These are phyloP conservation scores for Rhagoletis pomonella DNA, from an alignment of 1,140 invertebrate species.

Conservation along the genomic window DNA sequence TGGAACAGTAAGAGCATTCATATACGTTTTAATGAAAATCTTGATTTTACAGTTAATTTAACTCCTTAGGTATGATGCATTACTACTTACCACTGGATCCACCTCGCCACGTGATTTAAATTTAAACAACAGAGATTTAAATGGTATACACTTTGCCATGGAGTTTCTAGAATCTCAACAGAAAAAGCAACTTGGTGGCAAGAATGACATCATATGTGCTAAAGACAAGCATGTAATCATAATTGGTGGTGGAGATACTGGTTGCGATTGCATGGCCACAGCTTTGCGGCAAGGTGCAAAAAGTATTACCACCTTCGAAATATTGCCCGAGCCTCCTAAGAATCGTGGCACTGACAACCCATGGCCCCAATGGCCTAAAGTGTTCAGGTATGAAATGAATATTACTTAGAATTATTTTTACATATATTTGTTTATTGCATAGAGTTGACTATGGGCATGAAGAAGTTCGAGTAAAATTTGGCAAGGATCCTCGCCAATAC, in stretches of 20 bases:
- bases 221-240: constrained; percentile 97
- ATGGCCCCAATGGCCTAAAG: constrained; percentile 98
- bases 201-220: constrained; percentile 80
- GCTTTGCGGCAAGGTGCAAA: constrained; percentile 97
- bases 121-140: constrained; percentile 87
- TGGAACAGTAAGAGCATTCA: constrained; percentile 75
- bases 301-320: constrained; percentile 97
- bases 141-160: constrained; percentile 97
- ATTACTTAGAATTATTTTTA: background rate
- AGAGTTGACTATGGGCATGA: constrained; percentile 99
- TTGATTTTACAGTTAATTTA: constrained; percentile 28
- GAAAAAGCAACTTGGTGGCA: constrained; percentile 90
- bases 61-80: constrained; percentile 83
- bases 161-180: constrained; percentile 98
- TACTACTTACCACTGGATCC: constrained; percentile 93
- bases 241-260: constrained; percentile 99
- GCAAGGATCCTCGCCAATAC: constrained; percentile 95
- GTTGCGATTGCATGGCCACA: constrained; percentile 99
- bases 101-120: constrained; percentile 96
- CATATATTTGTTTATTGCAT: constrained; percentile 31
- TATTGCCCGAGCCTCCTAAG: constrained; percentile 92
- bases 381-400: constrained; percentile 81
- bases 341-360: constrained; percentile 91
- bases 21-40: background rate
- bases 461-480: constrained; percentile 93